Percentiles rank a stretch among this genome's conserved stretches.
These are phyloP conservation scores for Heptranchias perlo DNA, from an alignment of 2,113 vertebrate species.

Conservation along the genomic window DNA sequence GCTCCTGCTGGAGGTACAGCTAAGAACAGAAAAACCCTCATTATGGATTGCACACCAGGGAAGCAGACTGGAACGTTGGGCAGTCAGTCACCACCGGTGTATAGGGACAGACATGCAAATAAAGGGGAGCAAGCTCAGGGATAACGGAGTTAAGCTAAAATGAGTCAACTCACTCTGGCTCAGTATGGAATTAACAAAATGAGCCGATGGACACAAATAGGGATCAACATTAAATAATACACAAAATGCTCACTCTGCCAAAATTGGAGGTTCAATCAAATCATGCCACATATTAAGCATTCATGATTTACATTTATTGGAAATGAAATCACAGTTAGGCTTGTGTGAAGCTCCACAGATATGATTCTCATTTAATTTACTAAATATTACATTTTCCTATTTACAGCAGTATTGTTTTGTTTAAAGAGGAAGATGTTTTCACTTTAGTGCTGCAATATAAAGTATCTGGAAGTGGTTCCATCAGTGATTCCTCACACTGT, in stretches of 20 bases:
- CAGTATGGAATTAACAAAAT: constrained; percentile 2
- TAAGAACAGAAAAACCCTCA: background rate
- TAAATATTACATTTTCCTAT: background rate
- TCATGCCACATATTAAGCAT: background rate
- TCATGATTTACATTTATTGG: background rate
- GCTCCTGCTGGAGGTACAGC: background rate
- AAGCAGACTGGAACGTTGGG: background rate
- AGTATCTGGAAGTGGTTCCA: background rate
- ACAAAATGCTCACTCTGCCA: background rate
- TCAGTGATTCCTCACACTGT: background rate
- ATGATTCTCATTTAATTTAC: background rate
- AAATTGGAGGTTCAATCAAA: background rate
- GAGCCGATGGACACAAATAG: background rate
- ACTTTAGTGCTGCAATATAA: background rate
- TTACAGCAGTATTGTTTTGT: background rate
- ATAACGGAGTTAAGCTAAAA: background rate
- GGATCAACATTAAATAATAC: constrained; percentile 3
- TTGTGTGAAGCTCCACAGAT: background rate
- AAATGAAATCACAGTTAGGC: background rate
- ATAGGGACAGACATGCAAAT: background rate
- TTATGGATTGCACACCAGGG: constrained; percentile 11
- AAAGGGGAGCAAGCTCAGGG: constrained; percentile 11
- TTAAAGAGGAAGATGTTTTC: background rate
- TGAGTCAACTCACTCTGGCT: background rate
- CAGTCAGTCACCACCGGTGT: background rate